Percentiles rank a stretch among this genome's conserved stretches.
Conservation (phyloP, 2,888 invertebrate species). For the Leucozona laternaria region DNA sequence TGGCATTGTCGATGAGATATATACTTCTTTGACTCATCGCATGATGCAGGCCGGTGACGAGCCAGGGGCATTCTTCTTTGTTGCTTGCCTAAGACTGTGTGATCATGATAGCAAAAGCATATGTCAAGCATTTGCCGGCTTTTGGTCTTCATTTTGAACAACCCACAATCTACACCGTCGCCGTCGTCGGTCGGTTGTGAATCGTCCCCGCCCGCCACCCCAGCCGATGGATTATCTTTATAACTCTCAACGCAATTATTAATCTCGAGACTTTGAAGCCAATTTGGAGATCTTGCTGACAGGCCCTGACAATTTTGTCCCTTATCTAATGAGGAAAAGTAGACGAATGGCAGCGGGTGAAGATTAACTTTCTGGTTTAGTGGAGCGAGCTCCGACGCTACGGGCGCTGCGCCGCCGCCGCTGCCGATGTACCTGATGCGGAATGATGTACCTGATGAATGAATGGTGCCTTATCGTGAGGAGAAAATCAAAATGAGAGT, state of each 20-base stretch:
- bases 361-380: constrained; percentile 75
- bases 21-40: constrained; percentile 57
- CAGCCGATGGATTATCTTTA: constrained; percentile 41
- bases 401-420: too few species aligned
- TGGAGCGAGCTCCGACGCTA: constrained; percentile 53
- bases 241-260: constrained; percentile 64
- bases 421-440: not conserved
- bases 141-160: constrained; percentile 53
- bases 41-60: constrained; percentile 4
- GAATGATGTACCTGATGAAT: constrained; percentile 52
- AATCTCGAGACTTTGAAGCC: constrained; percentile 62
- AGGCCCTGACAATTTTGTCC: constrained; percentile 62
- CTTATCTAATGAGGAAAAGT: constrained; percentile 75
- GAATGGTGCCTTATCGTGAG: constrained; percentile 64
- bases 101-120: constrained; percentile 64
- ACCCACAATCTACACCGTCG: constrained; percentile 1
- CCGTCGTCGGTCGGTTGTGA: not conserved
- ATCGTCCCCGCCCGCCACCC: not conserved
- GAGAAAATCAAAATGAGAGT: constrained; percentile 51
- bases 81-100: constrained; percentile 20
- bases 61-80: constrained; percentile 58
- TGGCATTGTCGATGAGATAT: not conserved
- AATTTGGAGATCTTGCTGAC: constrained; percentile 69
- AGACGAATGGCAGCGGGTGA: constrained; percentile 66
- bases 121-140: constrained; percentile 54